Base-by-base conservation (phyloP, 2,113 vertebrate genomes). In the Bubalus kerabau region DNA sequence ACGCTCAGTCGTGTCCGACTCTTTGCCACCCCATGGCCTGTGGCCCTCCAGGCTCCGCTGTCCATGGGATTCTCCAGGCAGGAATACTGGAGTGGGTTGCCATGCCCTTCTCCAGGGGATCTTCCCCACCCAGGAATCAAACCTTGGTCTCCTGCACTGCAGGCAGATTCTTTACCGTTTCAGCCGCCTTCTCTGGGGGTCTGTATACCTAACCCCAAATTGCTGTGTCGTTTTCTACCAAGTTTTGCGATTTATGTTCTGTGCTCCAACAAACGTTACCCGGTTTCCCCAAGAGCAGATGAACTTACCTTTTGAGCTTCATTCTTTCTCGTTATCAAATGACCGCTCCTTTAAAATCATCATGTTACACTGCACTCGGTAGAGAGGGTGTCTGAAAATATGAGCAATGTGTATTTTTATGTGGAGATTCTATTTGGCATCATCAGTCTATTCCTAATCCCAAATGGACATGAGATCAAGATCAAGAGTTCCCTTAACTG, bases 1-100 rank as follows among this genome's bases (percentile, higher is more conserved):
- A 24, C 0, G 12, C 23, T 14, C 21, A 4, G 71, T 26, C 6
- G 0, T 76, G 71, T 43, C 71, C 0, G 0, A 43, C 36, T 40
- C 10, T 43, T 24, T 7, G 71, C 36, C 5, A 43, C 71, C 36
- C 5, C 5, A 0, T 76, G 36, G 36, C 40, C 71, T 40, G n/a
- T 3, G 13, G 64, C 19, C n/a, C 0, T 0, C 17, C n/a, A 24
- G 36, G 71, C 36, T 76, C 36, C 11, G 0, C 67, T 3, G 36
- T 40, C 67, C 36, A 3, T 24, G 21, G 36, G 71, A 74, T 43
- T 74, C 71, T 43, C 5, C 36, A 43, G 71, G 71, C n/a, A 74
- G 36, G 71, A 43, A 7, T 43, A 43, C 36, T 24, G 71, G 36
- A 24, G 10, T 40, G 71, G 21, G 71, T 24, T 40, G 71, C 71